Evolutionary conservation across 2,888 invertebrate species (phyloP), one percentile per base, ranked within the genome.

Genomic region (Toxonevra muliebris): DNA sequence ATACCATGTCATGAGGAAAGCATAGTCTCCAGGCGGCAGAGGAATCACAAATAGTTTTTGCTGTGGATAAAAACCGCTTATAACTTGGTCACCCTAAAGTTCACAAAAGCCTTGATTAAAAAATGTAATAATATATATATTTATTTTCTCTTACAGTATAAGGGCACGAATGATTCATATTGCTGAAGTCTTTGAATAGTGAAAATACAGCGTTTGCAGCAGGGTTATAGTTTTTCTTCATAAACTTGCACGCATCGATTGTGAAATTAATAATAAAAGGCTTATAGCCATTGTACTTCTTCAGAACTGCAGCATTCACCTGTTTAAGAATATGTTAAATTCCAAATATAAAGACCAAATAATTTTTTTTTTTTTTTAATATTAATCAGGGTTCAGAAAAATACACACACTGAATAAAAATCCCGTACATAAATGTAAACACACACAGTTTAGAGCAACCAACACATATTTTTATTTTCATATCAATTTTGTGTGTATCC

Each of bases 151-250:
- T 20, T n/a, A 64, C 64, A 8, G 20, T 10, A 30, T 43, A 65
- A 2, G 65, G 61, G 13, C 66, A 61, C 10, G 41, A 41, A 43
- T 66, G 66, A 55, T 66, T 66, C 41, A 66, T 48, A 48, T 66
- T 66, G 30, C 40, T 48, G 54, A 60, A 66, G 3, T 13, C 3
- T 54, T 50, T 19, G 17, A 61, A 61, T n/a, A 61, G 19, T 8
- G 17, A 3, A n/a, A 19, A 60, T 1, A 66, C 15, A 41, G 40
- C 13, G 40, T 61, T 60, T 15, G 50, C 52, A n/a, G 59, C 10
- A 13, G 60, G 55, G 48, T 66, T 61, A 40, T 55, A 55, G 2
- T 40, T 54, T 30, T 54, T 53, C 42, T 40, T 15, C 1, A 61
- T 1, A 17, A 45, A 50, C 1, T 60, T 40, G 10, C 66, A 66